Percentiles rank a stretch among this genome's conserved stretches.
phyloP scores from a whole-genome alignment of 2,113 vertebrate genomes.

The Crotalus helleri region DNA sequence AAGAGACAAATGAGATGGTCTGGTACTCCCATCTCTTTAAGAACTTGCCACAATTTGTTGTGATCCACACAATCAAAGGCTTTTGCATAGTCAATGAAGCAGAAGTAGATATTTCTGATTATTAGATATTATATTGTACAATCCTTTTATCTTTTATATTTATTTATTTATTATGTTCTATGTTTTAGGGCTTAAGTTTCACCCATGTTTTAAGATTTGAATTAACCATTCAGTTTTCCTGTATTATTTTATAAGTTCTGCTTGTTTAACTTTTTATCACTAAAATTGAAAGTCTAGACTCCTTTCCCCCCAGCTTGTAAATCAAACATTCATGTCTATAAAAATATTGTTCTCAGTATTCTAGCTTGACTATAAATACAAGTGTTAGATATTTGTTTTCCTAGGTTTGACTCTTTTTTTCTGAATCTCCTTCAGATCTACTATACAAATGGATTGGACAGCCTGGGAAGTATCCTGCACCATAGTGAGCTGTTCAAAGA shows the following conservation, averaged over 20 bases:
- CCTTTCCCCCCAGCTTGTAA: neutral
- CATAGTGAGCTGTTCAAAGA: neutral
- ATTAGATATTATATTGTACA: neutral
- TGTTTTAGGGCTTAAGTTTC: neutral
- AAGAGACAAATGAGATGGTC: too few species aligned
- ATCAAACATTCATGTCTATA: neutral
- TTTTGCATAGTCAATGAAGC: too few species aligned
- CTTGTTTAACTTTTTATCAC: slow-evolving; percentile 6
- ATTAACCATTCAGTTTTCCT: neutral
- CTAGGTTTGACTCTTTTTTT: neutral
- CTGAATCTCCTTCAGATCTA: neutral
- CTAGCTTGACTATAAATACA: neutral
- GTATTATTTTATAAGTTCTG: neutral
- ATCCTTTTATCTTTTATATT: neutral
- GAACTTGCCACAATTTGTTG: too few species aligned
- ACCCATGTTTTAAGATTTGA: neutral
- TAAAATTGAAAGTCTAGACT: neutral
- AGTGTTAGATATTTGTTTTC: neutral
- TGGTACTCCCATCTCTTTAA: too few species aligned
- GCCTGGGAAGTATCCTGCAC: neutral
- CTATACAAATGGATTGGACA: neutral
- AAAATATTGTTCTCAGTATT: neutral
- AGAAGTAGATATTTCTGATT: neutral
- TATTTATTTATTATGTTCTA: neutral
- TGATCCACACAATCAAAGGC: too few species aligned